phyloP scores from a whole-genome alignment of 2,888 invertebrate species.

The Platerodrilus igneus region DNA sequence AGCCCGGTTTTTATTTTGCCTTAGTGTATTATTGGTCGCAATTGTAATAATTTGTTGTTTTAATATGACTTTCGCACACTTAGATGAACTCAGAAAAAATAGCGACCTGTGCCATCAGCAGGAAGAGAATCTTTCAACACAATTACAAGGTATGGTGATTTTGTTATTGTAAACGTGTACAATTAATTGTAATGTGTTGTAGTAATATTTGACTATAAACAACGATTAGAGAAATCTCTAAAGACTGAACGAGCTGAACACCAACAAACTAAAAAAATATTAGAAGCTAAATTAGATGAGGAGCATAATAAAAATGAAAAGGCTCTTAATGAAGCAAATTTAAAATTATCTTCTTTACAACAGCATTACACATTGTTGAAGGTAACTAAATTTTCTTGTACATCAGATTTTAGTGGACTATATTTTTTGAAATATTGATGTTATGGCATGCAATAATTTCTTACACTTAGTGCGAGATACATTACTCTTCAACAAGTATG shows the following conservation, averaged over 20 bases:
- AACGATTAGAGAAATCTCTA: constrained; percentile 54
- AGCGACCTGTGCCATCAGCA: constrained; percentile 55
- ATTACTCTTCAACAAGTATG: too few relatives aligned
- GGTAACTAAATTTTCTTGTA: constrained; percentile 36
- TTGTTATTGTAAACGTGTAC: not conserved
- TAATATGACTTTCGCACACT: constrained; percentile 55
- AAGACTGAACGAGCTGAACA: constrained; percentile 55
- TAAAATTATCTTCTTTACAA: constrained; percentile 53
- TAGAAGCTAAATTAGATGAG: constrained; percentile 49
- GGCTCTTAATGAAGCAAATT: constrained; percentile 48
- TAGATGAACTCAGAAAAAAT: constrained; percentile 53
- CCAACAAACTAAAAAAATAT: constrained; percentile 49
- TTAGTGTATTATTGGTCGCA: constrained; percentile 52
- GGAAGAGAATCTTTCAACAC: constrained; percentile 55
- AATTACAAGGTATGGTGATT: constrained; percentile 53
- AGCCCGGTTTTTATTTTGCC: constrained; percentile 53
- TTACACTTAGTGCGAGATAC: too few relatives aligned
- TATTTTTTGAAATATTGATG: not conserved
- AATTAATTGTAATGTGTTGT: constrained; percentile 23
- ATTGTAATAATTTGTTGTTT: constrained; percentile 55
- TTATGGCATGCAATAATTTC: not conserved
- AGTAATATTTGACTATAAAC: constrained; percentile 58
- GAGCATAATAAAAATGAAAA: constrained; percentile 51
- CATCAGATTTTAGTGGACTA: too few relatives aligned
- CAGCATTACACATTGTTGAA: constrained; percentile 53